Conservation (phyloP, 2,888 invertebrate genomes). For the Cordilura impudica region DNA sequence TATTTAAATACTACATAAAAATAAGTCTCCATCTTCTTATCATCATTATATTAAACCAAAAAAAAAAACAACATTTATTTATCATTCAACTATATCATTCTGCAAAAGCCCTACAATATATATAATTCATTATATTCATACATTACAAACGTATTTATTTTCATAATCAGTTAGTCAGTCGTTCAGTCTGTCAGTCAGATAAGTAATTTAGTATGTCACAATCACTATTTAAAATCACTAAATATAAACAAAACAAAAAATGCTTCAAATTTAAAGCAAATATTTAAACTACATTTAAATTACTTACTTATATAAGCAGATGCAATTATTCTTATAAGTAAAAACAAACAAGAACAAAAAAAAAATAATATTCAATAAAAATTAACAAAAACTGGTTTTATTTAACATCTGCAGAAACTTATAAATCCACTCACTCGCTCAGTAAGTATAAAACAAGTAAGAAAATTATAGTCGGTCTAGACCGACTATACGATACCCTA, state of each 20-base stretch:
- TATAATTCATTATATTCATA: background rate
- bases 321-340: slow-evolving; percentile 76
- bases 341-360: slow-evolving; percentile 28
- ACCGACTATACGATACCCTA: no score
- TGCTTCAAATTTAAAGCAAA: slow-evolving; percentile 51
- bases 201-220: slow-evolving; percentile 26
- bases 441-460: no score
- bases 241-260: slow-evolving; percentile 15
- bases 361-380: slow-evolving; percentile 65
- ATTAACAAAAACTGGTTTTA: slow-evolving; percentile 61
- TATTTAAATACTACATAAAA: slow-evolving; percentile 14
- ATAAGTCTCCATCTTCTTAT: background rate
- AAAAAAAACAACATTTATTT: no score
- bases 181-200: background rate
- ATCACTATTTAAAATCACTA: slow-evolving; percentile 48
- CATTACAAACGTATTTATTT: slow-evolving; percentile 3
- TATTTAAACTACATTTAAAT: slow-evolving; percentile 65
- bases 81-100: background rate
- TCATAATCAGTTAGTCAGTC: background rate
- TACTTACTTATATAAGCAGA: slow-evolving; percentile 71
- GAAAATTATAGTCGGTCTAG: no score
- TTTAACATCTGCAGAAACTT: no score
- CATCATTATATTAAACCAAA: background rate
- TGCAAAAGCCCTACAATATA: background rate
- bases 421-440: no score